phyloP scores from a whole-genome alignment of 2,113 vertebrate species.

The Heterotis niloticus region DNA sequence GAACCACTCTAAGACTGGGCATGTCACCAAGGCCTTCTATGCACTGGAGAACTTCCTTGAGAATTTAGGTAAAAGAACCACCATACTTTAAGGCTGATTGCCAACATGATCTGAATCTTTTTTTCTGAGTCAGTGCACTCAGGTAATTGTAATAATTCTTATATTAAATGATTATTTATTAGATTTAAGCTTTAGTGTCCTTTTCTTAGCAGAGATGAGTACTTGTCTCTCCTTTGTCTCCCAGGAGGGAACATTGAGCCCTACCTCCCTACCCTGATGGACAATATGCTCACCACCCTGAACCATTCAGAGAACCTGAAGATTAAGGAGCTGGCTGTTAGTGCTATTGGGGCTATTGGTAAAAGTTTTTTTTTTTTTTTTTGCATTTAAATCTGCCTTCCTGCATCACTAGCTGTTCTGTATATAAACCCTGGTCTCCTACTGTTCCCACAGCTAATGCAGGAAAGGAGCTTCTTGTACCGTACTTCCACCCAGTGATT shows the following conservation, averaged over 20 bases:
- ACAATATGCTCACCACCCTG: conserved; percentile 75
- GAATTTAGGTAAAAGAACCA: conserved; percentile 68
- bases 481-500: conserved; percentile 77
- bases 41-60: conserved; percentile 87
- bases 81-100: not conserved
- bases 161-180: too few species aligned
- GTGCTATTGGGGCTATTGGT: conserved; percentile 83
- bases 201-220: not conserved
- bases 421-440: not conserved
- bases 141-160: too few species aligned
- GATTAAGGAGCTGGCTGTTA: conserved; percentile 78
- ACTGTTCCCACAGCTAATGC: conserved; percentile 66
- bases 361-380: not conserved
- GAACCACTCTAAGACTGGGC: conserved; percentile 64
- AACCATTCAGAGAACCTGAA: conserved; percentile 61
- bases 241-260: conserved; percentile 75
- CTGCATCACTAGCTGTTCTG: not conserved
- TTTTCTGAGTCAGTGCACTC: too few species aligned
- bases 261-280: conserved; percentile 82
- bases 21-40: conserved; percentile 82
- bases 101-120: too few species aligned
- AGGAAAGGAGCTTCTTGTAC: conserved; percentile 73
- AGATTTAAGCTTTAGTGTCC: too few species aligned
- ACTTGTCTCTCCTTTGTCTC: not conserved
- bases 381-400: not conserved